Base-by-base conservation (phyloP, 1,140 invertebrate genomes). In the Uloborus diversus region DNA sequence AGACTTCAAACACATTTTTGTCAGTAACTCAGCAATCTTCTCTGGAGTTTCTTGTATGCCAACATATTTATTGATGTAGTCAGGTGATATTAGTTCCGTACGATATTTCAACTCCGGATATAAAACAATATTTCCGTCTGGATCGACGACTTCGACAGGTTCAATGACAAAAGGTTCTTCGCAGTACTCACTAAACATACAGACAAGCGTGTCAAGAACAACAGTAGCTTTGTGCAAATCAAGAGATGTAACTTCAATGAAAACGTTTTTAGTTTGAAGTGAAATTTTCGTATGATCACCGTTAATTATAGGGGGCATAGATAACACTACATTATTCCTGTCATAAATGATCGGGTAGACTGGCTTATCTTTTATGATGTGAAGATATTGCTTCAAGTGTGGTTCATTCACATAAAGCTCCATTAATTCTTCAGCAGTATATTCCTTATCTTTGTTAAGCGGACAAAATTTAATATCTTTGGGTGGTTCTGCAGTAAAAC, bases 221-320 rank as follows among this genome's bases (percentile, higher is more conserved):
- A 98, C 90, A 82, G 92, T 92, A 0, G 95, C 95, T 91, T 96
- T 96, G 47, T 94, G 94, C 62, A 96, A 88, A 90, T 99, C 97
- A 20, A 95, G 98, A 11, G 96, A 97, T 20, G 98, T 99, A 84
- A 93, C 93, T 88, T 99, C 98, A 84, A 99, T 99, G 84, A 99
- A 97, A 70, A 99, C 92, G 90, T 99, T 99, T 85, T 94, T 97
- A 0, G 98, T 99, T 33, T 95, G 89, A 0, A 98, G 86, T 11
- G 94, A 94, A 66, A 99, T 98, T 88, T 97, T 98, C 4, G 95
- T 94, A 87, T 97, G 96, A 85, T 99, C 91, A 88, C 89, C 93
- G 88, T 99, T 99, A 62, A 99, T 99, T 59, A 99, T 97, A 0
- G 98, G 98, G 30, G 98, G 98, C 86, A 99, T 89, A 1, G 97